phyloP scores from a whole-genome alignment of 2,113 vertebrate species.

The Pheucticus melanocephalus region DNA sequence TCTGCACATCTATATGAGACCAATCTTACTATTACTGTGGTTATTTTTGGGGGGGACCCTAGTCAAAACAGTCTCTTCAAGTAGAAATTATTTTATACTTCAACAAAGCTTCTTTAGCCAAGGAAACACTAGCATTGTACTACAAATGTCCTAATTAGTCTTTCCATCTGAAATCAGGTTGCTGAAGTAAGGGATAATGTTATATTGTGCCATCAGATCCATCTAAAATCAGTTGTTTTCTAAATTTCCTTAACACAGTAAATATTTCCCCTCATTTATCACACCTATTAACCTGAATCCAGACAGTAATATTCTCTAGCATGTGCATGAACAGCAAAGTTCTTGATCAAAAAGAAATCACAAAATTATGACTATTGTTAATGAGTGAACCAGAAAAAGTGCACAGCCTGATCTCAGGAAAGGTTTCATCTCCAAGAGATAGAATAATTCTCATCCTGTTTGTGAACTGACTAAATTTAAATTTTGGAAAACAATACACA shows the following conservation, averaged over 20 bases:
- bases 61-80: neutral
- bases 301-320: neutral
- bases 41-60: neutral
- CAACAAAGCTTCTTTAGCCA: neutral
- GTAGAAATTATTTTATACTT: neutral
- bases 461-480: neutral
- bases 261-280: neutral
- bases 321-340: neutral
- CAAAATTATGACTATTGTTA: neutral
- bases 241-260: neutral
- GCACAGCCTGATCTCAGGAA: neutral
- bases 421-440: neutral
- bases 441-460: neutral
- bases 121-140: neutral
- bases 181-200: neutral
- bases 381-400: neutral
- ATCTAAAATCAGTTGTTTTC: neutral
- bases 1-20: neutral
- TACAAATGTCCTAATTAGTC: neutral
- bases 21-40: neutral
- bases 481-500: neutral
- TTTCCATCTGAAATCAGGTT: neutral
- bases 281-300: neutral
- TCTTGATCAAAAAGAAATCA: neutral
- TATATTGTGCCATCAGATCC: neutral